These are phyloP conservation scores for Lagopus leucura DNA, from an alignment of 2,113 vertebrate genomes.

Conservation along the genomic window DNA sequence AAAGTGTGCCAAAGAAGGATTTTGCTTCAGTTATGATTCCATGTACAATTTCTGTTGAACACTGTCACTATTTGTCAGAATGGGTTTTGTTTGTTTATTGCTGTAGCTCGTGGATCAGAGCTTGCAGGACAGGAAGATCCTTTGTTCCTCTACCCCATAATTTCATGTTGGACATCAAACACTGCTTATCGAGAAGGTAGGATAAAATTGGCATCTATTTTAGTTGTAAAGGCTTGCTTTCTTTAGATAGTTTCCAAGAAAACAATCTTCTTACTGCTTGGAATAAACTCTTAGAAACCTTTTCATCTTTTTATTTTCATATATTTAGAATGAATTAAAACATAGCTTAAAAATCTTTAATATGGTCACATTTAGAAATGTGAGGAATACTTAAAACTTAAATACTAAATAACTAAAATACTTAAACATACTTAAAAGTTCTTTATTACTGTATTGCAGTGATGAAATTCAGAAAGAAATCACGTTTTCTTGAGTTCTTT, in stretches of 20 bases:
- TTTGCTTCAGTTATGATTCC: not conserved
- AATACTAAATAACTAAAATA: not conserved
- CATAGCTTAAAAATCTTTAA: not conserved
- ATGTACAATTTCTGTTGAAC: not conserved
- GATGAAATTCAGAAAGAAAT: slow-evolving; percentile 83
- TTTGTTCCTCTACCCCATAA: slow-evolving; percentile 79
- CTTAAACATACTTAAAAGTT: not conserved
- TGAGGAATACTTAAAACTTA: not conserved
- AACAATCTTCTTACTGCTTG: not conserved
- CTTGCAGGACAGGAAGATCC: slow-evolving; percentile 81
- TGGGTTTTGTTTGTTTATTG: slow-evolving; percentile 33
- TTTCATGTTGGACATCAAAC: slow-evolving; percentile 80
- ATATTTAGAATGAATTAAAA: not conserved
- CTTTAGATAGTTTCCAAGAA: not conserved
- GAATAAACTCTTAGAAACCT: not conserved
- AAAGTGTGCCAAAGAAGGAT: not conserved
- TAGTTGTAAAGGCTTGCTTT: not conserved
- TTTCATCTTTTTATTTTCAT: not conserved
- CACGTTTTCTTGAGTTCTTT: slow-evolving; percentile 88
- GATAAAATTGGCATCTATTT: not conserved
- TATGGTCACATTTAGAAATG: not conserved
- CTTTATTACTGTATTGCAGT: slow-evolving; percentile 76
- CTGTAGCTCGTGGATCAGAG: slow-evolving; percentile 49
- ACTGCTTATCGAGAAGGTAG: slow-evolving; percentile 82
- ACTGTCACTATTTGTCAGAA: not conserved